Conservation (phyloP, 2,113 vertebrate genomes). For the Crocuta crocuta region DNA sequence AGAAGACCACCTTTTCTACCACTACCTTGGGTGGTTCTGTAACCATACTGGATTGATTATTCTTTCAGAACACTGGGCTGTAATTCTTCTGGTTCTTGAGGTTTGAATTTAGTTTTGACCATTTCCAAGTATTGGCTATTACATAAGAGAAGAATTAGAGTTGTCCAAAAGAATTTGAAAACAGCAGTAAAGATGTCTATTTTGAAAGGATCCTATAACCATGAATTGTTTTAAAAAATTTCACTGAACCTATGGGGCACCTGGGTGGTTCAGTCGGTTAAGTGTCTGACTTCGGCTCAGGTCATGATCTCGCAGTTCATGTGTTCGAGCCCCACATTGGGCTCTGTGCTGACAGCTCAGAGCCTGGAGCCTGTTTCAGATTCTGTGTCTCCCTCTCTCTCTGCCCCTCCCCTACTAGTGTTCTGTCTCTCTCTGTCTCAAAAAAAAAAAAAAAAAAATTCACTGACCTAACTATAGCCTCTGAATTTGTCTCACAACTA, state of each 20-base stretch:
- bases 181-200: neutral
- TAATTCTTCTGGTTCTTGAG: no score
- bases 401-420: no score
- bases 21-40: neutral
- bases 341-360: no score
- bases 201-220: slow-evolving; percentile 83
- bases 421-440: no score
- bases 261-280: no score
- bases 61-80: neutral
- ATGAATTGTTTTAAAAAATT: slow-evolving; percentile 85
- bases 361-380: no score
- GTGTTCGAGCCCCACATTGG: no score
- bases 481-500: slow-evolving; percentile 83
- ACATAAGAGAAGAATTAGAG: neutral
- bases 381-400: no score
- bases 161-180: neutral
- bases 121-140: neutral
- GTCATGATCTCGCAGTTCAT: no score
- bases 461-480: slow-evolving; percentile 80
- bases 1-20: neutral
- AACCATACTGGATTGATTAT: neutral
- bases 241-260: slow-evolving; percentile 80
- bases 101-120: neutral
- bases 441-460: no score
- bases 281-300: no score